These are phyloP conservation scores for Pipistrellus pipistrellus DNA, from an alignment of 2,797 vertebrate genomes.

Conservation along the genomic window DNA sequence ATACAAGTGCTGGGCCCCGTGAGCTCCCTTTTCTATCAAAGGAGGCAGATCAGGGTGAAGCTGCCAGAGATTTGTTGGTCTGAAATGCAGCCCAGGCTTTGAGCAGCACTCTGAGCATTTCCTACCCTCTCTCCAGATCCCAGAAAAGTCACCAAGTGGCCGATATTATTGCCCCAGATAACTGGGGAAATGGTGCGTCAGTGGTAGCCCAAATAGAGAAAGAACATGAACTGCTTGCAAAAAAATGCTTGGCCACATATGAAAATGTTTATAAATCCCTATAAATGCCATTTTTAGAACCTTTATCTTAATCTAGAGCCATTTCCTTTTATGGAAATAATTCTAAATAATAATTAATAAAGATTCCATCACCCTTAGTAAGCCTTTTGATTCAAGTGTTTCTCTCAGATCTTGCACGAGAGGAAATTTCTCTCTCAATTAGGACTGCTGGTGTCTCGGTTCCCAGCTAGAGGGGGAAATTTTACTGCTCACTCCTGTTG, in stretches of 20 bases:
- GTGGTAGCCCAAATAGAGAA: neutral
- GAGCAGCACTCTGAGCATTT: neutral
- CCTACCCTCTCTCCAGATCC: neutral
- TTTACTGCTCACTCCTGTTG: neutral
- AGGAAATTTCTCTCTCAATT: slow-evolving; percentile 14
- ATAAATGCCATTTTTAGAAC: slow-evolving; percentile 39
- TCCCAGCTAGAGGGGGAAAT: neutral
- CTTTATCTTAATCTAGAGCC: slow-evolving; percentile 47
- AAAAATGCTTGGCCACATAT: neutral
- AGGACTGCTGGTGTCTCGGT: neutral
- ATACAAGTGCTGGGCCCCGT: neutral
- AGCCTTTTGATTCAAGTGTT: slow-evolving; percentile 32
- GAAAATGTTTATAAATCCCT: slow-evolving; percentile 31
- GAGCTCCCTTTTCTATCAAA: neutral
- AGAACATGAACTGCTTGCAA: slow-evolving; percentile 8
- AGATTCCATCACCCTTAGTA: slow-evolving; percentile 29
- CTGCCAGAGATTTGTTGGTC: neutral
- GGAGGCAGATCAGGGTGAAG: neutral
- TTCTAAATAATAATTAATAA: slow-evolving; percentile 44
- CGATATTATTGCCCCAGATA: neutral
- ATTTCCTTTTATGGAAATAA: slow-evolving; percentile 48
- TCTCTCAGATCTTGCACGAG: neutral
- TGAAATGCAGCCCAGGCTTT: neutral
- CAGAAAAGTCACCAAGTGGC: neutral
- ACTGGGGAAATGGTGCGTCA: neutral